Percentiles rank a stretch among this genome's conserved stretches.
Conservation (phyloP, 2,888 invertebrate genomes). For the Lydus trimaculatus region DNA sequence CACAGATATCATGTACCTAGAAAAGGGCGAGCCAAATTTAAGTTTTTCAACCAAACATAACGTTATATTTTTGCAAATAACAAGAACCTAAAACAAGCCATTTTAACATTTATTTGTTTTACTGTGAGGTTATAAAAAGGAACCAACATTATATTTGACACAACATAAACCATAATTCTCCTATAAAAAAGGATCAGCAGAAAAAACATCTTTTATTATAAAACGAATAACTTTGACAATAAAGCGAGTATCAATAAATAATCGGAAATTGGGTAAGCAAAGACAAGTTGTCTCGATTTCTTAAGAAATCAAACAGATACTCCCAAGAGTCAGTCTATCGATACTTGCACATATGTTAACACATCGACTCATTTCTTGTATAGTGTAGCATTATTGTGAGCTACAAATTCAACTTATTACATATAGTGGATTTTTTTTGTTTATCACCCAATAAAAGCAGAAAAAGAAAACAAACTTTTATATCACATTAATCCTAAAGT, state of each 20-base stretch:
- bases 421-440: not conserved
- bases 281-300: conserved; percentile 32
- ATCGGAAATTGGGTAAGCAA: conserved; percentile 29
- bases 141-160: conserved; percentile 13
- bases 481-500: conserved; percentile 45
- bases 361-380: not conserved
- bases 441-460: not conserved
- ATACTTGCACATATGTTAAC: conserved; percentile 31
- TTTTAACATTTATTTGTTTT: not conserved
- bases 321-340: conserved; percentile 31
- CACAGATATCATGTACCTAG: not conserved
- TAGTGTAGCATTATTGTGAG: not conserved
- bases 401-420: not conserved
- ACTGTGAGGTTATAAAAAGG: not conserved
- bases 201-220: conserved; percentile 12
- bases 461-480: conserved; percentile 36
- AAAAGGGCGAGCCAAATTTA: not conserved
- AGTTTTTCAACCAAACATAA: not conserved
- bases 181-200: conserved; percentile 21
- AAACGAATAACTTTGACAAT: conserved; percentile 30
- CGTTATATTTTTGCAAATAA: too few species aligned
- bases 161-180: conserved; percentile 26
- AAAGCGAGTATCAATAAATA: conserved; percentile 31
- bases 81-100: not conserved
- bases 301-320: conserved; percentile 15